Base-by-base conservation (phyloP, 2,113 vertebrate species). In the Corydoras sp. region DNA sequence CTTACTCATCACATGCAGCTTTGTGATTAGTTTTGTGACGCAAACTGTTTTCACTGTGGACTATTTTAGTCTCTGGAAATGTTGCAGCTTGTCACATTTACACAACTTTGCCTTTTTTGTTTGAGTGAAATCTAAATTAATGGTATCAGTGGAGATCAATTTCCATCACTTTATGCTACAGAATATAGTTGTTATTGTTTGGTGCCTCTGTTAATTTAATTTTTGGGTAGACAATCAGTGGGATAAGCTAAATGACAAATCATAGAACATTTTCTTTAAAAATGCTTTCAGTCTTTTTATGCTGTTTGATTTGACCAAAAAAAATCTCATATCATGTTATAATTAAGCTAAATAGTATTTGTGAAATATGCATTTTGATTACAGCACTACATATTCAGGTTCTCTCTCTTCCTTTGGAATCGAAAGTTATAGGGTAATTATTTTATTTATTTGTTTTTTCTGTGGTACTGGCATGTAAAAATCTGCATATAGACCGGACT, bases 171-270 rank as follows among this genome's bases (percentile, higher is more conserved):
- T 43, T 43, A 43, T 43, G 7, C 35, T 43, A 43, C 35, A 5
- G 35, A 43, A 43, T 43, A 2, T 43, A 43, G 4, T 43, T 75
- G 70, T 84, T 83, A 75, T 76, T 80, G 81, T 86, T 78, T 81
- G 81, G 83, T 89, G 86, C 83, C 86, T 89, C 84, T 82, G 73
- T 82, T 69, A 73, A 68, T 15, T 50, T 69, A 71, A 69, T 76
- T 65, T 65, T 87, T 85, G 79, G 82, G 86, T 81, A 87, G 89
- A 89, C 88, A 89, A 90, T 89, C 78, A 77, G 18, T 55, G 55
- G 53, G 31, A 68, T 68, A 64, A 71, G 43, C 86, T 85, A 81
- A 80, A 62, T 35, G 30, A 50, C n/a, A 68, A 56, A 63, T 83
- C 67, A 31, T 74, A 61, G 80, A 76, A 69, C 29, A 64, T 61